Base-by-base conservation (phyloP, 2,888 invertebrate genomes). In the Rotaria macrura region DNA sequence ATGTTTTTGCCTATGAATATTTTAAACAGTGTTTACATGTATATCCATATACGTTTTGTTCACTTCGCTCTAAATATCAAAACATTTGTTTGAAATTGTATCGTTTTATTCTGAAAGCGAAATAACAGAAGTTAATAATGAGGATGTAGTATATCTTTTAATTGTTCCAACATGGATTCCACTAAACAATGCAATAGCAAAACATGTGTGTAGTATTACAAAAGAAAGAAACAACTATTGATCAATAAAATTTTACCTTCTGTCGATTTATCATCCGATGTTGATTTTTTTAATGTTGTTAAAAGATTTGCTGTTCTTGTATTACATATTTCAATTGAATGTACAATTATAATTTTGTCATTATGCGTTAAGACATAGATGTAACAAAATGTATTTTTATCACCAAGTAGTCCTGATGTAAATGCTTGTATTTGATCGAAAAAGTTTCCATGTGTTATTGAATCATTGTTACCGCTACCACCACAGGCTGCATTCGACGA, bases 321-420 rank as follows among this genome's bases (percentile, higher is more conserved):
- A 43, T 43, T 79, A 43, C 14, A 43, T 79, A 43, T 79, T 79
- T 79, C 43, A 25, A 79, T 43, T 43, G 79, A 79, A 79, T 79
- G 79, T 43, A 79, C 79, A 79, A 79, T 79, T 25, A 79, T 14
- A 6, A 79, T 79, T 79, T 79, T 79, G 12, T 79, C 79, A 79
- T 79, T 79, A 43, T 43, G 43, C n/a, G 79, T 79, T 29, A 65
- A 34, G 0, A 79, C 79, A 79, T 79, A 79, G 1, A 79, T 79
- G 20, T 43, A 79, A 79, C 79, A 79, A n/a, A 25, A 40, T 10
- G 20, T 79, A 43, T 79, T 79, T 25, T 79, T 43, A 79, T 43
- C 79, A n/a, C 43, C 79, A 79, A 43, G 43, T 40, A 79, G 43
- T n/a, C 79, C 79, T 25, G 43, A 79, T n/a, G 43, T 43, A 25